Evolutionary conservation across 2,888 invertebrate species (phyloP), one percentile per base, ranked within the genome.

Genomic region (Agriopis aurantiaria): DNA sequence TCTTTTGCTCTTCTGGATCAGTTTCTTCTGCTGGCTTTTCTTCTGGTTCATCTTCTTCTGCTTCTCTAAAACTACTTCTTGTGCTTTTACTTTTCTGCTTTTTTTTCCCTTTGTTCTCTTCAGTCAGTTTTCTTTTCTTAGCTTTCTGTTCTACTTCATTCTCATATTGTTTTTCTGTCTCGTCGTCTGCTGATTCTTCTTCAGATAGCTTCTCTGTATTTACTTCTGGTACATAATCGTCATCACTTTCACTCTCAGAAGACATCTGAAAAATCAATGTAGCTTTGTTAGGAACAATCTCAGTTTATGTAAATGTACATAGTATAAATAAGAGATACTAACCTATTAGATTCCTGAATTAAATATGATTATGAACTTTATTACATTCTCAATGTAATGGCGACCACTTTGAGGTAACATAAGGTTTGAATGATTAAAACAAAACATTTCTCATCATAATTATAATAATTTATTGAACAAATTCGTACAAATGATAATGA

Each of bases 231-330:
- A 96, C 95, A 84, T 96, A 97, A 83, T 97, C 97, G 76, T 97
- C 97, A 86, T 97, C 97, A 85, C 97, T 97, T 75, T 97, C 97
- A 76, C 96, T 96, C 66, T 96, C 96, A 12, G 96, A 96, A 12
- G 93, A 94, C 94, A 94, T 94, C 92, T 93, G 82, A 41, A 72
- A 59, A 33, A 7, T 45, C 7, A 12, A 23, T 12, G 46, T 12
- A 48, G 23, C 10, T n/a, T 46, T 23, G 17, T 46, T 58, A 23
- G 23, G 0, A 46, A 23, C 23, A 41, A 17, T 17, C n/a, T 51
- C 7, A 17, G 6, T 17, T 17, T 9, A 8, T 9, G 8, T 17
- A 17, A 17, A 51, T 51, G 8, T 17, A 46, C 9, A 48, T 12
- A 48, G 10, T 52, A 0, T 17, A 23, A 9, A 48, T 48, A 12